Percentiles rank a stretch among this genome's conserved stretches.
Evolutionary conservation across 2,797 vertebrate species (phyloP).

Genomic region (Trematomus bernacchii): DNA sequence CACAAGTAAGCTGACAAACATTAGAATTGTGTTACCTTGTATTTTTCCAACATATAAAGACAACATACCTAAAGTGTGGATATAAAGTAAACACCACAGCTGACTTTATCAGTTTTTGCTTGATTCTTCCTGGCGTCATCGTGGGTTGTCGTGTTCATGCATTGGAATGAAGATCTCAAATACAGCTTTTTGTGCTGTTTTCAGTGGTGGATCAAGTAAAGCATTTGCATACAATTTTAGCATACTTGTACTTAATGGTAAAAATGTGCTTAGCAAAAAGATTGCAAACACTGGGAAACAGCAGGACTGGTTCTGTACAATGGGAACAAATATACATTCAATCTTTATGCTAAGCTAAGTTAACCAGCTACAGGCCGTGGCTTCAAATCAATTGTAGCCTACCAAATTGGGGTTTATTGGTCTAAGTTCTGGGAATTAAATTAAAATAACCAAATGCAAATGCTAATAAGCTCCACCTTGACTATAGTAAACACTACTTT

Average conservation of each 20-base stretch:
- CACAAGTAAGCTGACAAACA: constrained; percentile 32
- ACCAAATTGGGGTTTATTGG: too few relatives aligned
- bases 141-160: constrained; percentile 7
- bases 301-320: not conserved
- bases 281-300: not conserved
- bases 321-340: not conserved
- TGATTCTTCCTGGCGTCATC: constrained; percentile 14
- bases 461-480: too few relatives aligned
- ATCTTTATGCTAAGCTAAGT: not conserved
- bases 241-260: not conserved
- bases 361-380: not conserved
- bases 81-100: constrained; percentile 3
- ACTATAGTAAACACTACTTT: not conserved
- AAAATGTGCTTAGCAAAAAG: not conserved
- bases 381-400: not conserved
- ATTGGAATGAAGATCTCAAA: not conserved
- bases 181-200: not conserved
- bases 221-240: not conserved
- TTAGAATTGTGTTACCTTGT: not conserved
- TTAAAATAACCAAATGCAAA: too few relatives aligned
- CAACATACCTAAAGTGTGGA: not conserved
- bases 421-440: not conserved
- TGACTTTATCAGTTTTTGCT: not conserved
- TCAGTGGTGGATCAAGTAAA: not conserved
- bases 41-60: constrained; percentile 8